phyloP scores from a whole-genome alignment of 2,797 vertebrate species.

The Pseudomugil tenellus region DNA sequence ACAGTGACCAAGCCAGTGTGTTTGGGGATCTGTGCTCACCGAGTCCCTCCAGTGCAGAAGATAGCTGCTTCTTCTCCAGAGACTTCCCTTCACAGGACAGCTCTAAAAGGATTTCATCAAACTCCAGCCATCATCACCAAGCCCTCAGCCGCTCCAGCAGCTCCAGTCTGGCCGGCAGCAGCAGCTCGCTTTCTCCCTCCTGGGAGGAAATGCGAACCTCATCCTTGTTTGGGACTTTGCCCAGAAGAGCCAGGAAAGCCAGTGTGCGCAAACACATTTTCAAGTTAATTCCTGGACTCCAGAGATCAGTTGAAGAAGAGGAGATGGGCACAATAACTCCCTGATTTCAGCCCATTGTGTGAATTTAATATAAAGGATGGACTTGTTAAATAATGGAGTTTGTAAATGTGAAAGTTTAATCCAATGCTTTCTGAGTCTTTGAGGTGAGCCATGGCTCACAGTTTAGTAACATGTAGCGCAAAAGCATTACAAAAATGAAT shows the following conservation, averaged over 20 bases:
- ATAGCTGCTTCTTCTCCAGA: conserved; percentile 82
- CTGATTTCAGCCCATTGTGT: conserved; percentile 25
- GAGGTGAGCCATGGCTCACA: conserved; percentile 3
- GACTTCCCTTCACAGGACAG: conserved; percentile 45
- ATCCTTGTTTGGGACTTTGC: conserved; percentile 90
- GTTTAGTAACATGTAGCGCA: conserved; percentile 24
- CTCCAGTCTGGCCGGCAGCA: conserved; percentile 85
- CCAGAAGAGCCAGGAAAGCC: conserved; percentile 83
- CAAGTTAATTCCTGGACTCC: conserved; percentile 91
- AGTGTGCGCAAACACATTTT: conserved; percentile 89
- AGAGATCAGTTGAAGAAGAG: conserved; percentile 91
- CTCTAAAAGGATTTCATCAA: conserved; percentile 34
- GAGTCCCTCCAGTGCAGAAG: conserved; percentile 83
- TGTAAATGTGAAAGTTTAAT: conserved; percentile 21
- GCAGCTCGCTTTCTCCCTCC: conserved; percentile 84
- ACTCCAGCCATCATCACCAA: conserved; percentile 69
- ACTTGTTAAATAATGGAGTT: conserved; percentile 15
- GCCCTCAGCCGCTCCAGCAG: conserved; percentile 82
- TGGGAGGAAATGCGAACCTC: conserved; percentile 80
- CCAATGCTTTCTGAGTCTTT: conserved; percentile 4
- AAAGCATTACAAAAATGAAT: conserved; percentile 59
- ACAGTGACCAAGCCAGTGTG: conserved; percentile 84
- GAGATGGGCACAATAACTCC: conserved; percentile 55
- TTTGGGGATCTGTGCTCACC: conserved; percentile 83
- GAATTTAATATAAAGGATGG: background rate